A percentile compares a stretch with the other conserved stretches of the same genome.
Evolutionary conservation across 2,888 invertebrate species (phyloP).

Genomic region (Drosophila melanocephala): DNA sequence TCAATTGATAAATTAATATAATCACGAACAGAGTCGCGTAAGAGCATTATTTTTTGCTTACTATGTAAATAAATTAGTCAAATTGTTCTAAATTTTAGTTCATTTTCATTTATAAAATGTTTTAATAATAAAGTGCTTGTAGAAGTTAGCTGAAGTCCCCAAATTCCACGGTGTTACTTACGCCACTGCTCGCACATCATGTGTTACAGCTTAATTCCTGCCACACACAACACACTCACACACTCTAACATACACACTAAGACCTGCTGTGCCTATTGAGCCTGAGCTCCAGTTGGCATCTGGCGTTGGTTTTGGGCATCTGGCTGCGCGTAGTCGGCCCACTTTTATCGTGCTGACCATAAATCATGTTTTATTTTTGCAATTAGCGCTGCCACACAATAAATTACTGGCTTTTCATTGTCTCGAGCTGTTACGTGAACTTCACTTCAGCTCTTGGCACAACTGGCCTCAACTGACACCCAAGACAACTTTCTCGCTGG

Average conservation of each 20-base stretch:
- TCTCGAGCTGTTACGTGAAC: slow-evolving; percentile 54
- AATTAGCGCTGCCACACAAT: slow-evolving; percentile 75
- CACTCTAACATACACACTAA: slow-evolving; percentile 6
- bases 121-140: neutral
- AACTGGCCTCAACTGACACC: slow-evolving; percentile 21
- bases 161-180: neutral
- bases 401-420: slow-evolving; percentile 77
- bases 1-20: neutral
- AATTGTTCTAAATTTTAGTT: neutral
- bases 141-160: neutral
- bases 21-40: neutral
- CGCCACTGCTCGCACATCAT: slow-evolving; percentile 39
- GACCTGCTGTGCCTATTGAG: slow-evolving; percentile 32
- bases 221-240: slow-evolving; percentile 13
- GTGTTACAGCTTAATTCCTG: slow-evolving; percentile 57
- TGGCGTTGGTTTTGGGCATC: slow-evolving; percentile 23
- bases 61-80: neutral
- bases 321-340: slow-evolving; percentile 29
- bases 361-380: slow-evolving; percentile 80
- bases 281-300: slow-evolving; percentile 26
- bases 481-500: neutral
- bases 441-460: slow-evolving; percentile 14
- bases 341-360: slow-evolving; percentile 63
- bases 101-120: neutral
- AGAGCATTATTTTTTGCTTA: neutral